Evolutionary conservation across 1,140 invertebrate species (phyloP), one percentile per base, ranked within the genome.

Genomic region (Drosophila carrolli): DNA sequence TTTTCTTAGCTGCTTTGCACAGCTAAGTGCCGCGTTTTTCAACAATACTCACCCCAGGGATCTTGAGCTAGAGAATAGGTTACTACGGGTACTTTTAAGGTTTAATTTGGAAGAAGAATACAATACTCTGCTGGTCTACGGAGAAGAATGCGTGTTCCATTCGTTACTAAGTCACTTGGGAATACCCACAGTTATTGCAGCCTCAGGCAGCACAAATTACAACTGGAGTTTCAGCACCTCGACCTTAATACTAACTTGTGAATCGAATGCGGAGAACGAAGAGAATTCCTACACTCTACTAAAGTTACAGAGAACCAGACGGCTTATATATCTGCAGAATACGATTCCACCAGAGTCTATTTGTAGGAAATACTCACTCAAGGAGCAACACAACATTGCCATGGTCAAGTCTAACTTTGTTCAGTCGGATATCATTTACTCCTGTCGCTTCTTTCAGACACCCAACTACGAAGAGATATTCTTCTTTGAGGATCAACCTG

Each of bases 381-480:
- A 51, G 35, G 85, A 90, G 32, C 66, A 83, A 29, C 73, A 74
- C 5, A 86, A 91, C 47, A 71, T 90, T 13, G 62, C 75, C 9
- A 44, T 91, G 56, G 9, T 91, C 8, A 43, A 59, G n/a, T 40
- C 58, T 0, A 35, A 29, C 35, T 56, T 75, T 48, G 1, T 3
- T 23, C 37, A 43, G 2, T 58, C 58, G 0, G 55, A 62, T n/a
- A 46, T 27, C 4, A 56, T 72, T 0, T 81, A 78, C 19, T 54
- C 60, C 6, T 91, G 84, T 51, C 75, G 74, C 19, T 60, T n/a
- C 40, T 89, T 77, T 40, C 60, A 68, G 7, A 3, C n/a, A 3
- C 47, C 41, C n/a, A 79, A 66, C 35, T 40, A 68, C 16, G 41
- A 43, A 4, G 48, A 78, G 13, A 19, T 63, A 0, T 16, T 41